Conservation (phyloP, 2,113 vertebrate species). For the Oreochromis tanganicae region DNA sequence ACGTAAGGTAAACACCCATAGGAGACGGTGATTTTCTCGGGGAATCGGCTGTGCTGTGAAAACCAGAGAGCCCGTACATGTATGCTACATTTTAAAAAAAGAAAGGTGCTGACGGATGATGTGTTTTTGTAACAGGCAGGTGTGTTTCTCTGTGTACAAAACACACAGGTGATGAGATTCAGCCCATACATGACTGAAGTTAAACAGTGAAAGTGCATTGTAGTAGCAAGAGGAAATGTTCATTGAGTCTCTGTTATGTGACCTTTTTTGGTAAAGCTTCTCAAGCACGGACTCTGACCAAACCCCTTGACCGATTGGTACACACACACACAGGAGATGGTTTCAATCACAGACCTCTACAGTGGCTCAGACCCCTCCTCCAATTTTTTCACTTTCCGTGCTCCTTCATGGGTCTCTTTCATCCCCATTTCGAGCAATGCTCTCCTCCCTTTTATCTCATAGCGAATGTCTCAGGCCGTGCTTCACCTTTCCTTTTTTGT, state of each 20-base stretch:
- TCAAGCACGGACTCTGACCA: slow-evolving; percentile 53
- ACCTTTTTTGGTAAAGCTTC: slow-evolving; percentile 80
- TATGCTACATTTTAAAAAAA: neutral
- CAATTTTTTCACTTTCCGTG: neutral
- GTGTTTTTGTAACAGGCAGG: neutral
- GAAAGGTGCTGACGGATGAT: neutral
- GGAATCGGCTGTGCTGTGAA: neutral
- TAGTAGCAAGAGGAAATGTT: slow-evolving; percentile 38
- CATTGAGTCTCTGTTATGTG: slow-evolving; percentile 63
- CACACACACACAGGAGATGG: slow-evolving; percentile 34
- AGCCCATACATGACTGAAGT: neutral
- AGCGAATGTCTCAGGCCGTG: neutral
- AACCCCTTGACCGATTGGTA: slow-evolving; percentile 56
- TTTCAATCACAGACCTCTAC: slow-evolving; percentile 57
- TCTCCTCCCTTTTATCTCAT: neutral
- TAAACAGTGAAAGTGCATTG: neutral
- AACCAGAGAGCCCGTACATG: neutral
- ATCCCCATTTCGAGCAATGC: neutral
- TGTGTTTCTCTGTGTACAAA: neutral
- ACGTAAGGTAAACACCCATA: neutral
- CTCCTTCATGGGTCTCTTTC: neutral
- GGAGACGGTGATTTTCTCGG: neutral
- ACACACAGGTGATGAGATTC: slow-evolving; percentile 4
- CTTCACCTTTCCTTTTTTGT: neutral
- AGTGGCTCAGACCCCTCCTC: neutral